Evolutionary conservation across 2,888 invertebrate species (phyloP).

Genomic region (Balanococcus diminutus): DNA sequence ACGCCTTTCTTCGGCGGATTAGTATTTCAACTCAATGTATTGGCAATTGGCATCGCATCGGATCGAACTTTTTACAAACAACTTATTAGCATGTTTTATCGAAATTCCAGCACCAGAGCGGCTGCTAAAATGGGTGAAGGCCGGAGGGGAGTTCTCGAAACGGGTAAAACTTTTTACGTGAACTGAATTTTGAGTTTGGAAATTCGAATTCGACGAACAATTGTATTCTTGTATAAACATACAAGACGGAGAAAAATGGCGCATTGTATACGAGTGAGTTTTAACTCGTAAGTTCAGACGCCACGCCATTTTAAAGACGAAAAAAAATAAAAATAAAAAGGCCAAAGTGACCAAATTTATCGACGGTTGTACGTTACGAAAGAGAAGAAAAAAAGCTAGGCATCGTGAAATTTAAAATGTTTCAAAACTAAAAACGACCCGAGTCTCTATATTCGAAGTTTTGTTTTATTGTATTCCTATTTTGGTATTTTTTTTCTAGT

Average conservation of each 20-base stretch:
- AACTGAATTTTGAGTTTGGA: background rate
- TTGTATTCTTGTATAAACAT: background rate
- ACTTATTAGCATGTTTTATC: constrained; percentile 25
- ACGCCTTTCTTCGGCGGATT: background rate
- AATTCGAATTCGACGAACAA: background rate
- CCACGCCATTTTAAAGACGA: background rate
- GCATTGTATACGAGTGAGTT: background rate
- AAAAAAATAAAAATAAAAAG: background rate
- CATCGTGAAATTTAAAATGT: background rate
- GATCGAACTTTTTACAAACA: background rate
- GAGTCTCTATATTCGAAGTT: background rate
- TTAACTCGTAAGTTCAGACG: background rate
- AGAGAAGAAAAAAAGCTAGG: background rate
- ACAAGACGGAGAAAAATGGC: background rate
- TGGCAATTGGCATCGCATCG: background rate
- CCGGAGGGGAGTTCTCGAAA: background rate
- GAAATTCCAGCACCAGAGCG: background rate
- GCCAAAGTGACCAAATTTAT: background rate
- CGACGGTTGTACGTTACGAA: background rate
- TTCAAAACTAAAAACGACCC: background rate
- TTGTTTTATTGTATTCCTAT: background rate
- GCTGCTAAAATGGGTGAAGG: background rate
- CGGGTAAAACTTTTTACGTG: background rate
- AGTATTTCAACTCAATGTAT: background rate
- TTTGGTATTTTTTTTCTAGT: background rate